Conservation (phyloP, 2,113 vertebrate species). For the Dasyprocta punctata region DNA sequence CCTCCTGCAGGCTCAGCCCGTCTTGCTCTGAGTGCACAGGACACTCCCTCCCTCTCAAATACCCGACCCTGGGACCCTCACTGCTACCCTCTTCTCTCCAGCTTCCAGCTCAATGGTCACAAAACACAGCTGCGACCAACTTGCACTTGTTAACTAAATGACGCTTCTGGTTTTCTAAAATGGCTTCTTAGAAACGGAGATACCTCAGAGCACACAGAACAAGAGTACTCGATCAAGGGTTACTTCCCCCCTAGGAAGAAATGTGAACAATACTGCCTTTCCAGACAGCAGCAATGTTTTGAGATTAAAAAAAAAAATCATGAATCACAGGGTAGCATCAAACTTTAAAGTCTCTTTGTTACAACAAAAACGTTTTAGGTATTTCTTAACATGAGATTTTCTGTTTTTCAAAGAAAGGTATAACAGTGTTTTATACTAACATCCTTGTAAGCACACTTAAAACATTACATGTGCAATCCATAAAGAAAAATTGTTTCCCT, state of each 20-base stretch:
- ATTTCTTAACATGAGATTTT: not conserved
- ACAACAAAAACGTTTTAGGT: not conserved
- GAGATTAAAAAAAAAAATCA: not conserved
- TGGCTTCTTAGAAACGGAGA: not conserved
- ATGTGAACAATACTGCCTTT: not conserved
- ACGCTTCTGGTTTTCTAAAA: not conserved
- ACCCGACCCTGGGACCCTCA: not conserved
- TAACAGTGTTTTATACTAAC: not conserved
- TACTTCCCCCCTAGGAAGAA: not conserved
- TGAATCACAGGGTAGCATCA: not conserved
- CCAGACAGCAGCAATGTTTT: not conserved
- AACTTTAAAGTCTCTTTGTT: not conserved
- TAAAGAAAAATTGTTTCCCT: not conserved
- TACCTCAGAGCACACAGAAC: not conserved
- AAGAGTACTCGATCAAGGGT: not conserved
- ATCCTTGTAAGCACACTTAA: not conserved
- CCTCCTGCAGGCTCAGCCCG: not conserved
- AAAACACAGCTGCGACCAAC: not conserved
- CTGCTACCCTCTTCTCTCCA: not conserved
- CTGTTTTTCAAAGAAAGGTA: not conserved
- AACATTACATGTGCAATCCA: not conserved
- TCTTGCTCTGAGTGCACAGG: not conserved
- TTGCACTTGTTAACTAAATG: not conserved
- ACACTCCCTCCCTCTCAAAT: not conserved
- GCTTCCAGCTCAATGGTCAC: not conserved